These are phyloP conservation scores for Cynocephalus volans DNA, from an alignment of 2,113 vertebrate species.

Conservation along the genomic window DNA sequence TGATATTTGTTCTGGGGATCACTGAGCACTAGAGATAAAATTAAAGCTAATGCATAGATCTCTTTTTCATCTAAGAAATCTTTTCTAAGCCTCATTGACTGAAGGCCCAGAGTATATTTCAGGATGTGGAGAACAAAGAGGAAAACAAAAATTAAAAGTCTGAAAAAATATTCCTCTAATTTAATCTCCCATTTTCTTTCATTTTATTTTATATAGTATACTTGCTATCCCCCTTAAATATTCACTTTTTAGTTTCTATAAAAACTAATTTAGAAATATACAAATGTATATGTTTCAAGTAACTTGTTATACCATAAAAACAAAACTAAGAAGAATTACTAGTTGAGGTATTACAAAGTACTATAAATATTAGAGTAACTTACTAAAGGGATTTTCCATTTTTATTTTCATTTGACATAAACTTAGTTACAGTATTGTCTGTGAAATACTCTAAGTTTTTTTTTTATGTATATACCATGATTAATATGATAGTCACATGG, in stretches of 20 bases:
- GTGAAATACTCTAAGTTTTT: neutral
- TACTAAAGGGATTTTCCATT: neutral
- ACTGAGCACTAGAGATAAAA: conserved; percentile 86
- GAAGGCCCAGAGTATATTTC: conserved; percentile 64
- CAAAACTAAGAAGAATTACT: neutral
- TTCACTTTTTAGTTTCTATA: neutral
- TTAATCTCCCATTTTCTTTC: neutral
- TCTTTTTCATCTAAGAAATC: conserved; percentile 88
- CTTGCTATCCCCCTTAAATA: neutral
- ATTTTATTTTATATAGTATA: conserved; percentile 35
- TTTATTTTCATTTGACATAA: conserved; percentile 47
- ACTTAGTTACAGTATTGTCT: neutral
- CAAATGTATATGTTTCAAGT: neutral
- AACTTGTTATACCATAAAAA: neutral
- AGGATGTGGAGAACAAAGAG: conserved; percentile 61
- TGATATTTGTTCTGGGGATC: conserved; percentile 89
- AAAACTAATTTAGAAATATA: conserved; percentile 33
- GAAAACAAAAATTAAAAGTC: conserved; percentile 53
- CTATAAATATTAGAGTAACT: neutral
- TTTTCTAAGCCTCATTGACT: conserved; percentile 86
- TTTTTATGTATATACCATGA: neutral
- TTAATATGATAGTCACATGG: neutral
- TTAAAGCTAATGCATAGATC: conserved; percentile 84
- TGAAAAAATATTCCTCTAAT: neutral
- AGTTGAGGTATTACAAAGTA: neutral